Evolutionary conservation across 2,797 vertebrate species (phyloP).

Genomic region (Melanotaenia boesemani): DNA sequence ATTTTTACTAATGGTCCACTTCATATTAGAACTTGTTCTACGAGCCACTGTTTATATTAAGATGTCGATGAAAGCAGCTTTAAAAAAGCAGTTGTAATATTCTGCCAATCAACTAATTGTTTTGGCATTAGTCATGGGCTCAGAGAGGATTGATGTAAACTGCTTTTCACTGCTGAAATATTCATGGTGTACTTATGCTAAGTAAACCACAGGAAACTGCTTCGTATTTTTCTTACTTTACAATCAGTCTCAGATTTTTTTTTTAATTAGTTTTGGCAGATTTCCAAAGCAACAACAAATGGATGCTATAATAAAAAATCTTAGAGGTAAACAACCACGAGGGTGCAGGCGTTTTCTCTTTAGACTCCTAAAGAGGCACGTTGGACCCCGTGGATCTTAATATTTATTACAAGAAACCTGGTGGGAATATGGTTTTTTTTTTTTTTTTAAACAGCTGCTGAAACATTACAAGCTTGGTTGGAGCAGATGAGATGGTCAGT

Average conservation of each 20-base stretch:
- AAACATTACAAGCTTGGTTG: constrained; percentile 11
- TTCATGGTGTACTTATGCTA: constrained; percentile 3
- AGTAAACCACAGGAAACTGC: neutral
- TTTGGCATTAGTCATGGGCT: neutral
- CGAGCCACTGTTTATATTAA: constrained; percentile 1
- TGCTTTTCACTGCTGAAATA: constrained; percentile 18
- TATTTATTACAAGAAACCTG: constrained; percentile 26
- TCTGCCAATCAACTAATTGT: constrained; percentile 12
- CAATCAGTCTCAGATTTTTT: constrained; percentile 2
- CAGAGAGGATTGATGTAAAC: constrained; percentile 11
- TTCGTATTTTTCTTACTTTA: constrained; percentile 6
- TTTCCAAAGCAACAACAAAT: constrained; percentile 14
- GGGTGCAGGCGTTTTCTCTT: constrained; percentile 5
- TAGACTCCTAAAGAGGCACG: constrained; percentile 6
- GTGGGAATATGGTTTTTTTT: neutral
- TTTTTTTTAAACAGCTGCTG: neutral
- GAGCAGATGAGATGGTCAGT: constrained; percentile 4
- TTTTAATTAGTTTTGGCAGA: neutral
- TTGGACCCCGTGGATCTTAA: constrained; percentile 23
- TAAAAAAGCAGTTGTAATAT: constrained; percentile 1
- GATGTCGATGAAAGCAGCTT: constrained; percentile 7
- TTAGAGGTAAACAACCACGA: constrained; percentile 8
- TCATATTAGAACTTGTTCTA: neutral
- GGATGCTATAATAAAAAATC: neutral
- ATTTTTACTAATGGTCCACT: neutral